These are phyloP conservation scores for Jordanella pulchra DNA, from an alignment of 2,797 vertebrate species.

Conservation along the genomic window DNA sequence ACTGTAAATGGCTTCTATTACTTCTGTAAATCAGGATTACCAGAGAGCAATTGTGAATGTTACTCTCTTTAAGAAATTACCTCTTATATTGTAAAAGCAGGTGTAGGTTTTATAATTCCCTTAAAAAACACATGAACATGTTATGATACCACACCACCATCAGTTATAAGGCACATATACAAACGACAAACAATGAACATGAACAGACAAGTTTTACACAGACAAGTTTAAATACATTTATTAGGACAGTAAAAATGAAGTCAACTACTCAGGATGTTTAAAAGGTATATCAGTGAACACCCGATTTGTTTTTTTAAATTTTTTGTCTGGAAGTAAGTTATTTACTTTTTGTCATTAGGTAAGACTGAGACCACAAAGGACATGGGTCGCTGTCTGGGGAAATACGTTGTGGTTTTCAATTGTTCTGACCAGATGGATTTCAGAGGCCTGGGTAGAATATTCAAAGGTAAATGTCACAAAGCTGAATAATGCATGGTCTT, in stretches of 20 bases:
- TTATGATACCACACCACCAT: neutral
- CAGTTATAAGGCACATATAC: too few species aligned
- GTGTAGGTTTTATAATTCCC: neutral
- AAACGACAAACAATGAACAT: too few species aligned
- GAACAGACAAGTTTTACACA: too few species aligned
- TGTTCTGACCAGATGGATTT: slow-evolving; percentile 99
- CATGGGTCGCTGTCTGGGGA: slow-evolving; percentile 96
- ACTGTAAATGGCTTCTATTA: neutral
- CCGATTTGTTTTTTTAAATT: too few species aligned
- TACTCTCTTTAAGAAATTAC: neutral
- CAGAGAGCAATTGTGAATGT: neutral
- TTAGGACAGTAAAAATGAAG: too few species aligned
- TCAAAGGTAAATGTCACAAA: slow-evolving; percentile 85
- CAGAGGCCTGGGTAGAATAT: slow-evolving; percentile 94
- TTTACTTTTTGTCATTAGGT: slow-evolving; percentile 64
- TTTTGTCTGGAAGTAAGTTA: slow-evolving; percentile 8
- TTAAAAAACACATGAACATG: neutral
- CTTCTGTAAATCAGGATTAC: neutral
- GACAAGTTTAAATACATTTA: too few species aligned
- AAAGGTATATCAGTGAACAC: neutral
- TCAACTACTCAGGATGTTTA: too few species aligned
- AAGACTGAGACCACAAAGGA: slow-evolving; percentile 98
- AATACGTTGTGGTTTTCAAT: slow-evolving; percentile 97
- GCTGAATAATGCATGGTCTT: neutral
- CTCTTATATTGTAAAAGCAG: neutral